Evolutionary conservation across 2,113 vertebrate genomes (phyloP).

Genomic region (Platichthys stellatus): DNA sequence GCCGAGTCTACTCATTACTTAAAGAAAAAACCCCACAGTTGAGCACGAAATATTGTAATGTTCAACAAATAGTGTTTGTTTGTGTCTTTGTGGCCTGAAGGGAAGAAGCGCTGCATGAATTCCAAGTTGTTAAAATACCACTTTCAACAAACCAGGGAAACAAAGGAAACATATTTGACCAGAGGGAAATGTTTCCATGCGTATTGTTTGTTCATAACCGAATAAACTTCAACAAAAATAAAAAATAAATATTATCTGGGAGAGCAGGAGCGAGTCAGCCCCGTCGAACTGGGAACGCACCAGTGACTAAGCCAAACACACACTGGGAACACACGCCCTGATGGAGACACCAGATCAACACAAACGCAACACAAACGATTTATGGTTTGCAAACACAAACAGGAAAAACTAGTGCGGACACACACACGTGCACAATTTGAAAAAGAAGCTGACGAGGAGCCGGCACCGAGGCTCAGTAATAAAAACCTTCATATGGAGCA

Average conservation of each 20-base stretch:
- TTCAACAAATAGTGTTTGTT: background rate
- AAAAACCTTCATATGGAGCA: conserved; percentile 40
- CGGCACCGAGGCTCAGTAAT: background rate
- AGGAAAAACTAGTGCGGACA: background rate
- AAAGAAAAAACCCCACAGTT: background rate
- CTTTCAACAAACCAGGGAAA: background rate
- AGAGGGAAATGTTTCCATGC: conserved; percentile 1
- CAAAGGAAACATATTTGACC: background rate
- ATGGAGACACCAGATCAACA: background rate
- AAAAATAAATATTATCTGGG: conserved; percentile 8
- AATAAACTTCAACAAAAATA: background rate
- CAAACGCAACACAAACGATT: conserved; percentile 34
- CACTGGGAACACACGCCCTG: background rate
- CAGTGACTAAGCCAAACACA: conserved; percentile 12
- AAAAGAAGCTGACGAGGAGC: background rate
- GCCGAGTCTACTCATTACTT: background rate
- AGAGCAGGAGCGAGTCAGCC: conserved; percentile 5
- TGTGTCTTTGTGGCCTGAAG: background rate
- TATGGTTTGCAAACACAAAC: conserved; percentile 12
- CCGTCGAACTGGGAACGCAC: conserved; percentile 4
- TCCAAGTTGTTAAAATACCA: background rate
- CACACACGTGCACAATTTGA: background rate
- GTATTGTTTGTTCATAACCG: conserved; percentile 1
- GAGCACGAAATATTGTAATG: background rate
- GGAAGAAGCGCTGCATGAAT: background rate